Evolutionary conservation across 2,797 vertebrate species (phyloP).

Genomic region (Synanceia verrucosa): DNA sequence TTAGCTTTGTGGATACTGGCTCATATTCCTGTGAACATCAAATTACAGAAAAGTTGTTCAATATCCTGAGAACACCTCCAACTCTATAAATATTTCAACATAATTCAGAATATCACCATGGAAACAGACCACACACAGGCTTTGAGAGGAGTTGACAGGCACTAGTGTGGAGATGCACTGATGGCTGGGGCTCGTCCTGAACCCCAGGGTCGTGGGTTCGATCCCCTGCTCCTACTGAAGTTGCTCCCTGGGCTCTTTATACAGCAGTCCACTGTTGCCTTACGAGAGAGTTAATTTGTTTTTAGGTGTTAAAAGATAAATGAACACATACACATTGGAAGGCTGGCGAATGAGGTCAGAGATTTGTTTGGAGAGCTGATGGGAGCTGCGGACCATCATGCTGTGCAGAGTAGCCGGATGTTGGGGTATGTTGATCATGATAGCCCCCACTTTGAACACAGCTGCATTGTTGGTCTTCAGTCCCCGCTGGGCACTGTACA

Average conservation of each 20-base stretch:
- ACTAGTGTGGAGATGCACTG: background rate
- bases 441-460: constrained; percentile 95
- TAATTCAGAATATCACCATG: constrained; percentile 44
- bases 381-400: constrained; percentile 99
- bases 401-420: constrained; percentile 98
- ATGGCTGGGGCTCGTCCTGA: too few species aligned
- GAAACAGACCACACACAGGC: constrained; percentile 34
- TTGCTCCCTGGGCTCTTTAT: too few species aligned
- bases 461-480: constrained; percentile 95
- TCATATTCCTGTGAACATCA: constrained; percentile 32
- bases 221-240: too few species aligned
- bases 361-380: constrained; percentile 99
- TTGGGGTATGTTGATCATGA: constrained; percentile 98
- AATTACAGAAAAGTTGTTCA: constrained; percentile 32
- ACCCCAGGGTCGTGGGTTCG: too few species aligned
- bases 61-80: constrained; percentile 40
- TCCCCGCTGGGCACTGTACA: constrained; percentile 97
- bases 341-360: constrained; percentile 98
- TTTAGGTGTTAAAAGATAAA: background rate
- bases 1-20: constrained; percentile 19
- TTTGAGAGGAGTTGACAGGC: constrained; percentile 16
- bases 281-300: too few species aligned
- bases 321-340: constrained; percentile 85
- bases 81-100: constrained; percentile 56
- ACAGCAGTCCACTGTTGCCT: too few species aligned